A percentile compares a stretch with the other conserved stretches of the same genome.
Evolutionary conservation across 2,888 invertebrate genomes (phyloP).

Genomic region (Spodoptera littoralis): DNA sequence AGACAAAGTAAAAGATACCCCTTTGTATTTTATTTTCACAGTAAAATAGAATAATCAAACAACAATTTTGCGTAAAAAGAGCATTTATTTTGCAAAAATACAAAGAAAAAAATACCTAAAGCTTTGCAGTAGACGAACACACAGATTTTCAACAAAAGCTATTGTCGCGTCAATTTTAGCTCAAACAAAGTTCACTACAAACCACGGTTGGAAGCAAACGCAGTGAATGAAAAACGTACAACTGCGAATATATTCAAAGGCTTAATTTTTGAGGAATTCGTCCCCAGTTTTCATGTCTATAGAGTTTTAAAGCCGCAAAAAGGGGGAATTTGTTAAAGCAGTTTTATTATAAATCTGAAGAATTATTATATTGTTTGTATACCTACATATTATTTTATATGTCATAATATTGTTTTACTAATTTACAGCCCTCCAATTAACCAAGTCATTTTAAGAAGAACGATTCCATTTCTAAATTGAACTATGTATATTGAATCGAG

Average conservation of each 20-base stretch:
- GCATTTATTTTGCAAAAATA: neutral
- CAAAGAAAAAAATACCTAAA: neutral
- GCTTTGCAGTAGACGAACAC: neutral
- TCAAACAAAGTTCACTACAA: neutral
- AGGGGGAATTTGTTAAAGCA: neutral
- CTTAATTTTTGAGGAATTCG: neutral
- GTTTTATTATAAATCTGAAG: slow-evolving; percentile 1
- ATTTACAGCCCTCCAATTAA: too few species aligned
- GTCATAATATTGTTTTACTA: too few species aligned
- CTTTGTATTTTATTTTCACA: too few species aligned
- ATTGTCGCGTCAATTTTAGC: slow-evolving; percentile 13
- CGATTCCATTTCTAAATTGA: too few species aligned
- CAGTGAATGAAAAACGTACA: neutral
- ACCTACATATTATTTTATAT: too few species aligned
- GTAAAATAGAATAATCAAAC: neutral
- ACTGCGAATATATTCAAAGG: slow-evolving; percentile 1
- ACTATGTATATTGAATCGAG: too few species aligned
- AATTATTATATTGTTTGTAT: too few species aligned
- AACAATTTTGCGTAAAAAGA: slow-evolving; percentile 11
- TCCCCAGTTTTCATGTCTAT: neutral
- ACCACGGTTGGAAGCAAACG: neutral
- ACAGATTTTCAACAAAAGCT: neutral
- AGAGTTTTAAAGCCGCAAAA: slow-evolving; percentile 10
- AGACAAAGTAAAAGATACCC: too few species aligned
- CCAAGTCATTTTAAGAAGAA: too few species aligned